A percentile compares a stretch with the other conserved stretches of the same genome.
Evolutionary conservation across 37 sponge, comb jelly and placozoan genomes (phyloP).

Genomic region (Cladorhizidae sp.): DNA sequence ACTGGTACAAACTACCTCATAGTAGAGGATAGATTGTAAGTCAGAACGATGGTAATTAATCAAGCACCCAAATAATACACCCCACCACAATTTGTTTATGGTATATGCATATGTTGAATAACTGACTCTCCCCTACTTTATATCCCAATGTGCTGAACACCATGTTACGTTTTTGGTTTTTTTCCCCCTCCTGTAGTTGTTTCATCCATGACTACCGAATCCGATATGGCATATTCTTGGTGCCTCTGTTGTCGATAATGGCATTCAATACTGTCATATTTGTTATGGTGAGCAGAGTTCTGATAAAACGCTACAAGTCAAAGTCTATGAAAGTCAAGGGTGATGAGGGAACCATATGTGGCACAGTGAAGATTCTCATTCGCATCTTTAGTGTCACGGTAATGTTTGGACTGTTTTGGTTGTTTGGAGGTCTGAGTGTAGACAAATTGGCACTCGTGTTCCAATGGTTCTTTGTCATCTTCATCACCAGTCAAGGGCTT

Average conservation of each 20-base stretch:
- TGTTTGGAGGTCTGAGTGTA: conserved; percentile 58
- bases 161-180: no score
- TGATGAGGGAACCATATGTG: background rate
- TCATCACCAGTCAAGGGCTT: conserved; percentile 49
- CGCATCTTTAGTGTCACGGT: conserved; percentile 36
- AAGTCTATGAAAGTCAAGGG: background rate
- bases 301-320: conserved; percentile 20
- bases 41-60: background rate
- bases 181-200: conserved; percentile 31
- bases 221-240: conserved; percentile 53
- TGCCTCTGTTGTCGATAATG: conserved; percentile 34
- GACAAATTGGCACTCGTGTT: conserved; percentile 19
- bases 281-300: conserved; percentile 29
- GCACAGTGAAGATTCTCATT: conserved; percentile 25
- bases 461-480: conserved; percentile 55
- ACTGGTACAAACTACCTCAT: conserved; percentile 38
- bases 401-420: conserved; percentile 57
- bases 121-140: no score
- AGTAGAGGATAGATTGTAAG: conserved; percentile 29
- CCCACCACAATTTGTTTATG: no score
- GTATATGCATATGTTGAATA: background rate
- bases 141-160: no score
- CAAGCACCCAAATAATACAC: no score
- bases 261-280: conserved; percentile 55
- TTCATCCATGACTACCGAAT: conserved; percentile 46